Percentiles rank a stretch among this genome's conserved stretches.
Evolutionary conservation across 30 jellyfish, hydroid and myxozoan genomes (phyloP).

Genomic region (Rhopilema esculentum): DNA sequence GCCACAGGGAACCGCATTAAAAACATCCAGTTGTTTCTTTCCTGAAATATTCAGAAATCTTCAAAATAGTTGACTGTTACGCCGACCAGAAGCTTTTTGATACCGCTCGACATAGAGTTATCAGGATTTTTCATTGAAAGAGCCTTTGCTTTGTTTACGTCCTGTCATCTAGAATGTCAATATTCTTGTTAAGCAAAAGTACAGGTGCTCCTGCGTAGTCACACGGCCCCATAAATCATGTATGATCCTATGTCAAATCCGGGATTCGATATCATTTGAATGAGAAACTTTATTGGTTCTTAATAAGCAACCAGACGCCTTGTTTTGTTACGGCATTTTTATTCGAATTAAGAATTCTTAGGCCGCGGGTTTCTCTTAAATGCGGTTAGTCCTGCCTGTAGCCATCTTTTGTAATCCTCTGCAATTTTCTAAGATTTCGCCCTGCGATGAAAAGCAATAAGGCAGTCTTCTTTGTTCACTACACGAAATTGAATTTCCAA

Average conservation of each 20-base stretch:
- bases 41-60: not conserved
- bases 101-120: not conserved
- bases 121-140: not conserved
- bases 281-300: not conserved
- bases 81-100: not conserved
- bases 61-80: not conserved
- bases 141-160: not conserved
- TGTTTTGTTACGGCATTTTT: not conserved
- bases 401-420: not conserved
- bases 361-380: not conserved
- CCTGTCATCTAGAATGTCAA: not conserved
- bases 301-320: not conserved
- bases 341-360: not conserved
- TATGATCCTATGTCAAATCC: not conserved
- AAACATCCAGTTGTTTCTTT: not conserved
- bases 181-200: too few species aligned
- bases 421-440: too few species aligned
- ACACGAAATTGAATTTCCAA: not conserved
- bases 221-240: not conserved
- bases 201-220: not conserved
- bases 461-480: not conserved
- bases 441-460: not conserved
- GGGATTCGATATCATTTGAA: not conserved
- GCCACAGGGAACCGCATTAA: not conserved
- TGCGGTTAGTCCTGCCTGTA: not conserved